A percentile compares a stretch with the other conserved stretches of the same genome.
These are phyloP conservation scores for Lophius americanus DNA, from an alignment of 2,797 vertebrate species.

Conservation along the genomic window DNA sequence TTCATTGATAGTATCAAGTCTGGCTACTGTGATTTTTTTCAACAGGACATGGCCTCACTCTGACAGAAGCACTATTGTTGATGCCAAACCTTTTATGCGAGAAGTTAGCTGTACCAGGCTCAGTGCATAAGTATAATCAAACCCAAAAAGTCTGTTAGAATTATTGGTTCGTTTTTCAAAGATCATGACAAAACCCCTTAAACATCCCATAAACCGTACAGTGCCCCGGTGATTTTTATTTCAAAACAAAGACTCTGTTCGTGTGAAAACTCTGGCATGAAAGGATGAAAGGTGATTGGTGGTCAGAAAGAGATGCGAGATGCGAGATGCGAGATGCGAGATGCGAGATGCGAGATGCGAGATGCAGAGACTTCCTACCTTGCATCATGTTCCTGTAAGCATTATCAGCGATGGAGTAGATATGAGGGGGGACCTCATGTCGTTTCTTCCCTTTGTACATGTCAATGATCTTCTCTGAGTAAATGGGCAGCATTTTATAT, in stretches of 20 bases:
- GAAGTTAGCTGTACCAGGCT: too few species aligned
- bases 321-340: background rate
- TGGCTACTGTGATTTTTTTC: conserved; percentile 14
- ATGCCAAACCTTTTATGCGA: conserved; percentile 11
- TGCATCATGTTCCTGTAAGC: conserved; percentile 99
- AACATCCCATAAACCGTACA: too few species aligned
- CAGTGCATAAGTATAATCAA: too few species aligned
- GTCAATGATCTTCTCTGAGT: conserved; percentile 97
- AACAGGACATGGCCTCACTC: conserved; percentile 14
- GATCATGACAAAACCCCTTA: too few species aligned
- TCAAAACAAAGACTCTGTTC: too few species aligned
- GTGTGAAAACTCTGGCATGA: too few species aligned
- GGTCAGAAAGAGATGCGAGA: background rate
- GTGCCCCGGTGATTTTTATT: too few species aligned
- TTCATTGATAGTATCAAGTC: conserved; percentile 20
- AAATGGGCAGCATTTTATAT: conserved; percentile 97
- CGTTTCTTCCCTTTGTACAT: conserved; percentile 99
- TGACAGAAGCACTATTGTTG: conserved; percentile 24
- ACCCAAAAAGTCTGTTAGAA: too few species aligned
- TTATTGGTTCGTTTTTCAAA: too few species aligned
- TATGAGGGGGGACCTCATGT: conserved; percentile 96
- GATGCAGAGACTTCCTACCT: conserved; percentile 78
- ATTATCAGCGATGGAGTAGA: conserved; percentile 94
- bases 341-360: background rate
- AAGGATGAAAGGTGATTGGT: too few species aligned